Evolutionary conservation across 1,140 invertebrate species (phyloP), one percentile per base, ranked within the genome.

Genomic region (Ectropis grisescens): DNA sequence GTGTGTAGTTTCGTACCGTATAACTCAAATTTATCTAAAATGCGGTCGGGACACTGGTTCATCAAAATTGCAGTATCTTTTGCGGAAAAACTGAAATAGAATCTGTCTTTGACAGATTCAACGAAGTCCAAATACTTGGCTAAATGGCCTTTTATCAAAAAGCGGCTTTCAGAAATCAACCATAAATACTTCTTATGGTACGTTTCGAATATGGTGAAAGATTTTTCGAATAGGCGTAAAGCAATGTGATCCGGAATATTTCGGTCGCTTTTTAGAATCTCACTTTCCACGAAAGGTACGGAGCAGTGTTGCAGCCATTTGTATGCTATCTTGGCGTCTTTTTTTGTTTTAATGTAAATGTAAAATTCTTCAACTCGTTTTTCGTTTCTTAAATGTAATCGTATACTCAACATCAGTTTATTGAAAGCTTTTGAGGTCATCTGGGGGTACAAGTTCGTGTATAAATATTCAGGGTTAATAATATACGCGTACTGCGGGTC

Each of bases 281-380:
- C 53, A n/a, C 41, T 27, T 36, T 56, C 37, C 15, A 68, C 67
- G 32, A 71, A 65, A 13, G 50, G 23, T 11, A 52, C 9, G 10
- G 67, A 71, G 40, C 70, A 75, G 23, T 47, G 27, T 7, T 48
- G 58, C 28, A 75, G 38, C 70, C 70, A 75, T 33, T 70, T 58
- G 1, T 41, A 9, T 15, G 62, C 62, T 13, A 48, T 41, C 11
- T 40, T 35, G 16, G 38, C 12, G 29, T 50, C 38, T 14, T 47
- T 35, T 54, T 67, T 62, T 25, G 54, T 33, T 8, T 46, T 31
- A n/a, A n/a, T n/a, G 28, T 54, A 57, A 3, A 50, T 43, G 40
- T 60, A 69, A 39, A 70, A 74, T 29, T 52, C 23, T 52, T 71
- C 62, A 5, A 41, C 54, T 1, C 67, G 42, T 11, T 19, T 13